Evolutionary conservation across 2,888 invertebrate species (phyloP), one percentile per base, ranked within the genome.

Genomic region (Parnassius glacialis): DNA sequence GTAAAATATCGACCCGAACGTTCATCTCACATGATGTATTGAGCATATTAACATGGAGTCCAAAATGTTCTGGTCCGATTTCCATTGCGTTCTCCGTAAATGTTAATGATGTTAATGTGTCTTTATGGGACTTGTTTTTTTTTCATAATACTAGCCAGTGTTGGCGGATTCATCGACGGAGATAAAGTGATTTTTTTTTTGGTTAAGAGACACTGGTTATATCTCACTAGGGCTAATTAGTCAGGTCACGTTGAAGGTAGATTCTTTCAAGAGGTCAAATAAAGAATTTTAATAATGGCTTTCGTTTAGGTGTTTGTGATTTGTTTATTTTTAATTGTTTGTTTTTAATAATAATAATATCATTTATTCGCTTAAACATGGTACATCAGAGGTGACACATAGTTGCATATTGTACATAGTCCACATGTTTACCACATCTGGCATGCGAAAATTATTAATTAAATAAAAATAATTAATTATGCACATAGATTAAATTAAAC

Each of bases 1-100:
- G 72, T 78, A 75, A 81, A 74, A 79, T 76, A 81, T 81, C 72
- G 75, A 44, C 67, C 69, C 62, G 64, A 61, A 65, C 69, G 67
- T 52, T 43, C 58, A 11, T 20, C 68, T 66, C 61, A 54, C 65
- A 75, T 80, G 76, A 79, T 77, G 68, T 72, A 81, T 75, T 72
- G 67, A 16, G 57, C 66, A 56, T 71, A 73, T 79, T 79, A 78
- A 72, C 67, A 65, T 63, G 53, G 62, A 44, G 52, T 61, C 47
- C 52, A 62, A 54, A 60, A 53, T 52, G 47, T 54, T 55, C 54
- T 63, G 66, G 64, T 56, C 58, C 59, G 66, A 67, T 69, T 68
- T 65, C 54, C 64, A 64, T 55, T 48, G 56, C 62, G 66, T 64
- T 64, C 64, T 64, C 57, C 59, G 47, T 68, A 68, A 68, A 68